Conservation (phyloP, 2,888 invertebrate species). For the Autographa pulchrina region DNA sequence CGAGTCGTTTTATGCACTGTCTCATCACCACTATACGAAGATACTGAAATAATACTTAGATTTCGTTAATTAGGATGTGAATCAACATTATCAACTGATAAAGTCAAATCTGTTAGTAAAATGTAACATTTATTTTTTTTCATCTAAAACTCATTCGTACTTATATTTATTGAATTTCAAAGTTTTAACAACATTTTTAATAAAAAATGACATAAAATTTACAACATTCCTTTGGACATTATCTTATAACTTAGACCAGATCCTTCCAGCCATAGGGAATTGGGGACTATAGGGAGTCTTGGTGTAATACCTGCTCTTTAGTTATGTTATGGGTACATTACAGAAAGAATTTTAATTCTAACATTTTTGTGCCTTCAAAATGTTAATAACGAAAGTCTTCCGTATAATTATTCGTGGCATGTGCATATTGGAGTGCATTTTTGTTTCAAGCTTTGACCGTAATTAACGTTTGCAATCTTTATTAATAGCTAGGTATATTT, state of each 20-base stretch:
- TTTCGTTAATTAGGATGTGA: too few species aligned
- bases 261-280: conserved; percentile 61
- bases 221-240: too few species aligned
- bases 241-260: conserved; percentile 61
- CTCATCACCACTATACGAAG: too few species aligned
- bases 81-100: too few species aligned
- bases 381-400: conserved; percentile 36
- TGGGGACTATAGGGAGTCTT: conserved; percentile 71
- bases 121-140: too few species aligned
- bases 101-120: too few species aligned
- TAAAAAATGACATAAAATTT: too few species aligned
- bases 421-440: conserved; percentile 15
- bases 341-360: conserved; percentile 68
- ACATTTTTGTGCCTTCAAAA: conserved; percentile 64
- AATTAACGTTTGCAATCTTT: neutral
- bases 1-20: too few species aligned
- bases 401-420: conserved; percentile 30
- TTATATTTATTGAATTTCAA: too few species aligned
- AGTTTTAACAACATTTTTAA: too few species aligned
- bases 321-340: conserved; percentile 69
- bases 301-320: conserved; percentile 78
- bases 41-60: too few species aligned
- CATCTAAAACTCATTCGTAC: too few species aligned
- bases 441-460: neutral
- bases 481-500: neutral